Evolutionary conservation across 2,888 invertebrate genomes (phyloP).

Genomic region (Xanthia icteritia): DNA sequence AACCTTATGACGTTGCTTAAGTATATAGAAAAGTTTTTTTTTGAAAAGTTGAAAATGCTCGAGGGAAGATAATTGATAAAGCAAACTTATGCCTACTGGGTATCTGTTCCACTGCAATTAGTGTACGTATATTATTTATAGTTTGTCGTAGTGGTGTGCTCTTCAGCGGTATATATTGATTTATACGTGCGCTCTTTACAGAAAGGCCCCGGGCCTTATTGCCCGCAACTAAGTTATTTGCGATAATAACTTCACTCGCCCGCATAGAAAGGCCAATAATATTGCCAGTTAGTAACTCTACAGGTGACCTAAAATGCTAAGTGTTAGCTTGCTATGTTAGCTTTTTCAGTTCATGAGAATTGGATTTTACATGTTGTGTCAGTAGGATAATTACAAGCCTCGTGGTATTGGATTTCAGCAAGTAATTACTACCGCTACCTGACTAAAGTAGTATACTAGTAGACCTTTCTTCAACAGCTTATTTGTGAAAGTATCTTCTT

Average conservation of each 20-base stretch:
- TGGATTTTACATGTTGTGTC: constrained; percentile 11
- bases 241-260: constrained; percentile 79
- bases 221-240: constrained; percentile 81
- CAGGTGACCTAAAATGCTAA: constrained; percentile 64
- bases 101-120: constrained; percentile 80
- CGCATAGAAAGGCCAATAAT: constrained; percentile 74
- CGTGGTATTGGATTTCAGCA: constrained; percentile 22
- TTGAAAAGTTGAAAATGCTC: constrained; percentile 60
- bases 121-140: constrained; percentile 76
- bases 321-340: constrained; percentile 17
- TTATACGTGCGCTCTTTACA: constrained; percentile 78
- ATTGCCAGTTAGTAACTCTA: constrained; percentile 42
- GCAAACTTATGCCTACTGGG: constrained; percentile 79
- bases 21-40: constrained; percentile 46
- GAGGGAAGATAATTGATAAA: constrained; percentile 76
- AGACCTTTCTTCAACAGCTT: background rate
- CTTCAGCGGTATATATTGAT: constrained; percentile 82
- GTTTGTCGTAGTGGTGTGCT: constrained; percentile 68
- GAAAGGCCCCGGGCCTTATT: constrained; percentile 70
- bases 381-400: constrained; percentile 28
- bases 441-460: constrained; percentile 14
- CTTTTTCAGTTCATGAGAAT: constrained; percentile 28
- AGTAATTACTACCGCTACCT: constrained; percentile 21
- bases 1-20: constrained; percentile 32
- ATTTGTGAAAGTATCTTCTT: constrained; percentile 19